Evolutionary conservation across 2,797 vertebrate genomes (phyloP), one percentile per base, ranked within the genome.

Genomic region (Picus viridis): DNA sequence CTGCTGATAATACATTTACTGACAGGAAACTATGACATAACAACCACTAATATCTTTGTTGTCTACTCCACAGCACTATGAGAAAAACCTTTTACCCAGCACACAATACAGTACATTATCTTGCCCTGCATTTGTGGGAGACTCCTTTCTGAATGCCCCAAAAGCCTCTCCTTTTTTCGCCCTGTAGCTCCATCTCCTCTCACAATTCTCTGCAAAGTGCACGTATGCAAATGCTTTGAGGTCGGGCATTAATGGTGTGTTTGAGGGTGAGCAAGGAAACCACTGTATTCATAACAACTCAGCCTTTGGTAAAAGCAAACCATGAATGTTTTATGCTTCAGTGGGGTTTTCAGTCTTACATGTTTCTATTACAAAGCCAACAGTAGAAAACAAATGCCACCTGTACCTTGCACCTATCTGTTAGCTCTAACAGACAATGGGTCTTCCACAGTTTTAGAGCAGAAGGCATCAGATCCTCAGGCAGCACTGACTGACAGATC

Each of bases 391-490:
- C 4, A 30, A 91, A 87, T 26, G 32, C 81, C 83, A 93, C 81
- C 78, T 95, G 93, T 73, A 89, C 29, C 56, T 86, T 61, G 73
- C 47, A 73, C 62, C 69, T 86, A 61, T 64, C 64, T 5, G 43
- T 49, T 14, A 26, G 47, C 27, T 91, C 63, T 71, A 91, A 49
- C 69, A 90, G 75, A 91, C 75, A 90, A 91, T 4, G 59, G 86
- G 56, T 59, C 58, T 93, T 89, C 86, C 71, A 75, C 7, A 61
- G 34, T 49, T 84, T 82, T n/a, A 39, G 81, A 88, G 69, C 62
- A 92, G 88, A 87, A 90, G 84, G 94, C 36, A 89, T 26, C 75
- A 85, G 82, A 58, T 83, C 69, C 79, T 80, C 79, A 87, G 43
- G 34, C 30, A 51, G 51, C 69, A 30, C 4, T 87, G 89, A 89